These are phyloP conservation scores for Coturnix japonica DNA, from an alignment of 2,113 vertebrate species.

Conservation along the genomic window DNA sequence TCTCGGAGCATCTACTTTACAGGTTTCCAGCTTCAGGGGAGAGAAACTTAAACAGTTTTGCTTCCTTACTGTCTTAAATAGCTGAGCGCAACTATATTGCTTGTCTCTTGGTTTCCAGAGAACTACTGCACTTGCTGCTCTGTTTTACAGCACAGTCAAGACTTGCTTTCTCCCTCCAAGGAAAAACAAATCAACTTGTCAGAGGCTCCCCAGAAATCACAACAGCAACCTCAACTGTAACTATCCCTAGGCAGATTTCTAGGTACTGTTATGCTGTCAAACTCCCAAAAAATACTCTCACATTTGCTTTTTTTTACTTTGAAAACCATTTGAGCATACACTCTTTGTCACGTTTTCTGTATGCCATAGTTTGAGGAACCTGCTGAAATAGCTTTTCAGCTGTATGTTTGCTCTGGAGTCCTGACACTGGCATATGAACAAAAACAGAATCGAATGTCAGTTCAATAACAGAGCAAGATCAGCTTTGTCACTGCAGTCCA, in stretches of 20 bases:
- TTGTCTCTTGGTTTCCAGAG: background rate
- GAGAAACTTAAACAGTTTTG: rapidly evolving
- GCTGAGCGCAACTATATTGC: rapidly evolving
- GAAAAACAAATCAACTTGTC: background rate
- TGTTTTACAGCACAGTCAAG: background rate
- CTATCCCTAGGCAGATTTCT: background rate
- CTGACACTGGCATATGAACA: background rate
- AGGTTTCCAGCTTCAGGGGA: background rate
- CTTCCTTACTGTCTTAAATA: background rate
- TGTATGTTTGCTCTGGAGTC: background rate
- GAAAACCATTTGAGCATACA: background rate
- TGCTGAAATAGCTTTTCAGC: background rate
- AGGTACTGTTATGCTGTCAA: background rate
- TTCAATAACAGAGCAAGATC: background rate
- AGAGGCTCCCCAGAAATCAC: background rate
- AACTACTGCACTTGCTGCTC: background rate
- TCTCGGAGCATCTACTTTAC: background rate
- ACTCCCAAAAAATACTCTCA: background rate
- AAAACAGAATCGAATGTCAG: background rate
- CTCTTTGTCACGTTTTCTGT: rapidly evolving
- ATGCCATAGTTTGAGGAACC: background rate
- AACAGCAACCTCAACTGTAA: background rate
- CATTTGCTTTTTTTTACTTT: background rate
- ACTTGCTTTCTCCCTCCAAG: background rate
- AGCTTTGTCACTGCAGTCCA: rapidly evolving